Percentiles rank a stretch among this genome's conserved stretches.
phyloP scores from a whole-genome alignment of 2,888 invertebrate species.

The Himalopsyche japonica region DNA sequence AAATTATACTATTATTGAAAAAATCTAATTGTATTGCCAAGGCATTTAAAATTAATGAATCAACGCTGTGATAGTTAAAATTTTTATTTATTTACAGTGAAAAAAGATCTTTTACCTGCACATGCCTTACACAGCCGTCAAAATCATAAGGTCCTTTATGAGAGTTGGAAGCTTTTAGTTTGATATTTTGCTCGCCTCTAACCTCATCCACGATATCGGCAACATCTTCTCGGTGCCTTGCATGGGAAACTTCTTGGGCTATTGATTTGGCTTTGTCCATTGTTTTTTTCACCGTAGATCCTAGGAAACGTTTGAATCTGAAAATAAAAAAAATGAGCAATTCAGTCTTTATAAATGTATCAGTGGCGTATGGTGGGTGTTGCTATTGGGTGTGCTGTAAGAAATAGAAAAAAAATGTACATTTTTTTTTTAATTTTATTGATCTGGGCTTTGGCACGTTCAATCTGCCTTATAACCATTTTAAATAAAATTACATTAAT shows the following conservation, averaged over 20 bases:
- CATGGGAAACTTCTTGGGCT: slow-evolving; percentile 86
- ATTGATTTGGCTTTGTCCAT: slow-evolving; percentile 89
- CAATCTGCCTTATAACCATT: too few species aligned
- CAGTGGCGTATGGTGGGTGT: too few species aligned
- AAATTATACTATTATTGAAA: too few species aligned
- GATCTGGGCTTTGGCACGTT: too few species aligned
- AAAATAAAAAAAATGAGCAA: slow-evolving; percentile 15
- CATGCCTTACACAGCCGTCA: slow-evolving; percentile 83
- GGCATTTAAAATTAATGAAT: too few species aligned
- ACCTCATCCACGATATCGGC: slow-evolving; percentile 84
- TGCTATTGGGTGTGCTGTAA: too few species aligned
- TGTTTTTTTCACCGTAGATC: slow-evolving; percentile 87
- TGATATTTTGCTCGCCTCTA: slow-evolving; percentile 77
- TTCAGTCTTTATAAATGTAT: not conserved
- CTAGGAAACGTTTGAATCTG: slow-evolving; percentile 79
- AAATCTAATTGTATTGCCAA: not conserved
- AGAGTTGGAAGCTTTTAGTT: slow-evolving; percentile 92
- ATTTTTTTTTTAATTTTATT: too few species aligned
- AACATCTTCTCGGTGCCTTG: slow-evolving; percentile 84
- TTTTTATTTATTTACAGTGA: not conserved
- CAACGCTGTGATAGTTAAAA: not conserved
- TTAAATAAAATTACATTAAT: too few species aligned
- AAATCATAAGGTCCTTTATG: slow-evolving; percentile 98
- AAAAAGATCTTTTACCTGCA: slow-evolving; percentile 64
- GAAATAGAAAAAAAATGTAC: too few species aligned